Conservation (phyloP, 2,113 vertebrate genomes). For the Limanda limanda region DNA sequence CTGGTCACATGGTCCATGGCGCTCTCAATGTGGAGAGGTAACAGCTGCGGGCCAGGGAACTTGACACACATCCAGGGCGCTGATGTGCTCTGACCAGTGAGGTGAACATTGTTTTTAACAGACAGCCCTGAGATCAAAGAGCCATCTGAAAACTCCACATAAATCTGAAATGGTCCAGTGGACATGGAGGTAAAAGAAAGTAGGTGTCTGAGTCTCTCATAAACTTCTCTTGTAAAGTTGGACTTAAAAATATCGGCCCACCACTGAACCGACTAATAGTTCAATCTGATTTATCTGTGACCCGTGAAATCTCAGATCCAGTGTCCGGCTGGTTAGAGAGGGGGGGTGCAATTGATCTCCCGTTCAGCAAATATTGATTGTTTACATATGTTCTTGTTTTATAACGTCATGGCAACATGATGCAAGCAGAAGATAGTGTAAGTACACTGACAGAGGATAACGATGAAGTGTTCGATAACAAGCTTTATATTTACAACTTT, state of each 20-base stretch:
- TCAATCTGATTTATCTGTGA: too few relatives aligned
- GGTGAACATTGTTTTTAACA: slow-evolving; percentile 16
- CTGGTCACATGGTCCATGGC: slow-evolving; percentile 37
- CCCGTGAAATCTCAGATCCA: too few relatives aligned
- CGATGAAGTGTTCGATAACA: background rate
- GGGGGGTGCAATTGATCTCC: background rate
- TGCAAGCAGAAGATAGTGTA: background rate
- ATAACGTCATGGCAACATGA: background rate
- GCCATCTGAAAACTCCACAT: background rate
- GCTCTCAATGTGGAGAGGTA: slow-evolving; percentile 29
- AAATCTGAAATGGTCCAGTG: background rate
- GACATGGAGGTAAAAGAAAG: background rate
- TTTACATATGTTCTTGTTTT: background rate
- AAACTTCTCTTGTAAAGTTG: background rate
- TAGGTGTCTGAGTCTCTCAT: background rate
- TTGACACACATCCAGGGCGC: slow-evolving; percentile 33
- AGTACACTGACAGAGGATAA: background rate
- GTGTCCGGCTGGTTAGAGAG: background rate
- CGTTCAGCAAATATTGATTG: background rate
- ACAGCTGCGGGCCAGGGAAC: slow-evolving; percentile 33
- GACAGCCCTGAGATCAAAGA: slow-evolving; percentile 4
- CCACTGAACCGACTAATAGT: background rate
- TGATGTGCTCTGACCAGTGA: slow-evolving; percentile 27
- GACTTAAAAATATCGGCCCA: background rate
- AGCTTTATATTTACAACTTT: background rate